A percentile compares a stretch with the other conserved stretches of the same genome.
These are phyloP conservation scores for Craniophora ligustri DNA, from an alignment of 2,888 invertebrate genomes.

Conservation along the genomic window DNA sequence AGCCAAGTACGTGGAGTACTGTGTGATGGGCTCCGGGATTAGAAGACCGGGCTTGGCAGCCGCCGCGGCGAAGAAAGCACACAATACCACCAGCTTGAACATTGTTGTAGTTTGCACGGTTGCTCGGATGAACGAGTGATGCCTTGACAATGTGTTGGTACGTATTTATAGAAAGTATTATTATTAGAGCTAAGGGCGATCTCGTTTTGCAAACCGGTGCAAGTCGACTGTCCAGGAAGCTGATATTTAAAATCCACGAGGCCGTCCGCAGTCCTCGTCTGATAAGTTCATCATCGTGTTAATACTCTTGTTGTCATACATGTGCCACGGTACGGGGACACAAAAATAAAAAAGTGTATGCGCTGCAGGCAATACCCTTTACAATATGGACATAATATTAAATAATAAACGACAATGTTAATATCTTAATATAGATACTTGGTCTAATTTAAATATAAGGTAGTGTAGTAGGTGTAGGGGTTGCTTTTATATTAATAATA, in stretches of 20 bases:
- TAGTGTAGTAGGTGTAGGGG: no score
- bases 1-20: conserved; percentile 61
- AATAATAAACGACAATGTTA: conserved; percentile 9
- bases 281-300: conserved; percentile 69
- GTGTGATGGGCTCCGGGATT: conserved; percentile 49
- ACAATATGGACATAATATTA: conserved; percentile 10
- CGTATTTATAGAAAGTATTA: conserved; percentile 80
- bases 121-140: conserved; percentile 80
- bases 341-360: conserved; percentile 30
- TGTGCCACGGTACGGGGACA: conserved; percentile 46
- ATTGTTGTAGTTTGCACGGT: conserved; percentile 83
- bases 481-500: no score
- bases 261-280: conserved; percentile 65
- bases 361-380: conserved; percentile 5
- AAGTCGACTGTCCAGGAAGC: conserved; percentile 76
- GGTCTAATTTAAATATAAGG: no score
- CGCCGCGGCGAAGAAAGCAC: conserved; percentile 88
- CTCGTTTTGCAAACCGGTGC: conserved; percentile 81
- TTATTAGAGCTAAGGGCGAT: conserved; percentile 75
- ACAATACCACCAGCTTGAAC: conserved; percentile 89
- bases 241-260: conserved; percentile 79
- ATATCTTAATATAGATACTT: no score
- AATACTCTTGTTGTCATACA: conserved; percentile 50
- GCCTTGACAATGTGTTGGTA: conserved; percentile 54
- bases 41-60: conserved; percentile 75